phyloP scores from a whole-genome alignment of 1,140 invertebrate genomes.

The Drosophila sulfurigaster region DNA sequence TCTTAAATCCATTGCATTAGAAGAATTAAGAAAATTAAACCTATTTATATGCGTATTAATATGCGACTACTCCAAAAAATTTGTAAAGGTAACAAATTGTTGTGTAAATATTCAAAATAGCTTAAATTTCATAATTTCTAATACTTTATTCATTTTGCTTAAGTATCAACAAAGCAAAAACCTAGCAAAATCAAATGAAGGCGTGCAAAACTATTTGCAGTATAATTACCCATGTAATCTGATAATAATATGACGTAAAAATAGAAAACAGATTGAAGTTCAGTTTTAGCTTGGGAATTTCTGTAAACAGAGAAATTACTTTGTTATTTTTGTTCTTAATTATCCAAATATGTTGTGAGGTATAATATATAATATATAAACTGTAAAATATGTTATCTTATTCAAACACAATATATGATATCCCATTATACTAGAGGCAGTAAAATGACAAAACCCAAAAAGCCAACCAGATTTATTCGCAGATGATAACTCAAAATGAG shows the following conservation, averaged over 20 bases:
- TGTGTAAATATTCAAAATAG: too few species aligned
- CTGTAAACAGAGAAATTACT: background rate
- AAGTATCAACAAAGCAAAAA: too few species aligned
- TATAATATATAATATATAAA: slow-evolving; percentile 7
- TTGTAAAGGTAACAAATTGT: too few species aligned
- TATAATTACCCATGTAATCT: background rate
- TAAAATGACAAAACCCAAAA: slow-evolving; percentile 32
- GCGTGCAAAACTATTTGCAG: background rate
- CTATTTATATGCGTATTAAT: too few species aligned
- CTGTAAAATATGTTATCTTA: background rate
- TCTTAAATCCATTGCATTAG: too few species aligned
- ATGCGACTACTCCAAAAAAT: too few species aligned
- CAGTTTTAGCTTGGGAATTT: background rate
- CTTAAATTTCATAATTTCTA: too few species aligned
- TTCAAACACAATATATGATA: slow-evolving; percentile 8
- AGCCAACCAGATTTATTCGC: slow-evolving; percentile 3
- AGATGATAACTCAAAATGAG: slow-evolving; percentile 34
- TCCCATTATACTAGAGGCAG: background rate
- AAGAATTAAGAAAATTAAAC: too few species aligned
- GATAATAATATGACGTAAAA: background rate
- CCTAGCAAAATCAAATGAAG: background rate
- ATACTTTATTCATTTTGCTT: too few species aligned
- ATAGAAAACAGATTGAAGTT: background rate
- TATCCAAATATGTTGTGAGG: background rate
- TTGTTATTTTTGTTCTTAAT: background rate